Evolutionary conservation across 1,140 invertebrate species (phyloP).

Genomic region (Penaeus japonicus): DNA sequence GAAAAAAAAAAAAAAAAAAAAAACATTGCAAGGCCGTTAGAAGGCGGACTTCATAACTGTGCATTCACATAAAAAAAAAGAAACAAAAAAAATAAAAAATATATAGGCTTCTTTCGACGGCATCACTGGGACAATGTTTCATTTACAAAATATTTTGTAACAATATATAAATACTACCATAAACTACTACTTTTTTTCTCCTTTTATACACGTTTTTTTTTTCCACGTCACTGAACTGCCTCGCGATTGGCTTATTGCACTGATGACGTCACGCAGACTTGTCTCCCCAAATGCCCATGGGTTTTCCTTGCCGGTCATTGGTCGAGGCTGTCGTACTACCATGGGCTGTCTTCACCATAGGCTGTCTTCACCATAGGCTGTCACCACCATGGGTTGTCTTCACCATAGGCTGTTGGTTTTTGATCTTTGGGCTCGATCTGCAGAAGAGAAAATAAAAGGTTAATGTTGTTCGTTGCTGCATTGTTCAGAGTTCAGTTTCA

Average conservation of each 20-base stretch:
- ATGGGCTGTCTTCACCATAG: neutral
- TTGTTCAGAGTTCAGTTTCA: too few relatives aligned
- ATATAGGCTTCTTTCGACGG: too few relatives aligned
- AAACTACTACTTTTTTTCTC: neutral
- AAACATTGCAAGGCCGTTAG: too few relatives aligned
- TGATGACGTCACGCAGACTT: conserved; percentile 32
- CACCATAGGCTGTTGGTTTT: too few relatives aligned
- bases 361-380: neutral
- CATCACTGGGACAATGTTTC: neutral
- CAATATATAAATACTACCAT: conserved; percentile 45
- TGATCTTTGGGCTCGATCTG: too few relatives aligned
- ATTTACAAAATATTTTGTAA: conserved; percentile 30
- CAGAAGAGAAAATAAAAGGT: too few relatives aligned
- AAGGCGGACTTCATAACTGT: too few relatives aligned
- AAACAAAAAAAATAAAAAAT: neutral
- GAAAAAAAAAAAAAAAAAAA: too few relatives aligned
- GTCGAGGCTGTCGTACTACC: neutral
- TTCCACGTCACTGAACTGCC: conserved; percentile 40
- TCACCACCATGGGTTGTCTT: too few relatives aligned
- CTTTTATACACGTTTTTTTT: neutral
- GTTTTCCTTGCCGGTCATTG: neutral
- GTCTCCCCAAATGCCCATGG: conserved; percentile 28
- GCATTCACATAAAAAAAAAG: neutral
- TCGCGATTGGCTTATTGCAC: conserved; percentile 41
- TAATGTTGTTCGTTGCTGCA: too few relatives aligned